A percentile compares a stretch with the other conserved stretches of the same genome.
These are phyloP conservation scores for Euproctis similis DNA, from an alignment of 2,888 invertebrate genomes.

Conservation along the genomic window DNA sequence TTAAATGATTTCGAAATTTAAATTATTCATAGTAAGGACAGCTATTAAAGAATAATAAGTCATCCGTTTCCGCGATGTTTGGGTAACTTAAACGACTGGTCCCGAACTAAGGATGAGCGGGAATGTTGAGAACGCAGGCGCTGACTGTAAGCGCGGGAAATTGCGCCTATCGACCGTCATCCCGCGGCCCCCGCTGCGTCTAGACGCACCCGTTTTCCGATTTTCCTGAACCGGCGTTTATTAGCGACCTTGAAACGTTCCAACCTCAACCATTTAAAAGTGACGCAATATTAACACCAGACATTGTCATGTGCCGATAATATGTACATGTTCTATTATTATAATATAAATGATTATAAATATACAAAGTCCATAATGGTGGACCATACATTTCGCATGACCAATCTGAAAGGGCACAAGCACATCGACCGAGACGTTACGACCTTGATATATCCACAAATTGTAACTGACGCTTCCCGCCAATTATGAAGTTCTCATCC, in stretches of 20 bases:
- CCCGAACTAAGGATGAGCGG: constrained; percentile 43
- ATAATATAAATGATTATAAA: too few relatives aligned
- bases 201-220: constrained; percentile 67
- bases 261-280: constrained; percentile 70
- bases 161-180: constrained; percentile 68
- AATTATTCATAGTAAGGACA: too few relatives aligned
- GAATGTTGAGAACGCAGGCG: constrained; percentile 62
- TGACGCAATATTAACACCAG: constrained; percentile 49
- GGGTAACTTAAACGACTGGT: too few relatives aligned
- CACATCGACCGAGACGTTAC: constrained; percentile 55
- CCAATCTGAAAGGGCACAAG: constrained; percentile 54
- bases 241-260: constrained; percentile 71
- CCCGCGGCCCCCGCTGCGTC: constrained; percentile 60
- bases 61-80: too few relatives aligned
- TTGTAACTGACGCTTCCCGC: constrained; percentile 44
- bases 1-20: too few relatives aligned
- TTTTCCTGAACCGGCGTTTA: constrained; percentile 72
- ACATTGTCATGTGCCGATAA: constrained; percentile 36
- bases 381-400: too few relatives aligned
- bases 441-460: constrained; percentile 60
- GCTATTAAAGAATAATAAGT: too few relatives aligned
- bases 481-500: constrained; percentile 50
- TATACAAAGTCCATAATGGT: too few relatives aligned
- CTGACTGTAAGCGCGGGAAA: constrained; percentile 67
- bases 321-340: too few relatives aligned